phyloP scores from a whole-genome alignment of 2,797 vertebrate genomes.

The Tangara arthus region DNA sequence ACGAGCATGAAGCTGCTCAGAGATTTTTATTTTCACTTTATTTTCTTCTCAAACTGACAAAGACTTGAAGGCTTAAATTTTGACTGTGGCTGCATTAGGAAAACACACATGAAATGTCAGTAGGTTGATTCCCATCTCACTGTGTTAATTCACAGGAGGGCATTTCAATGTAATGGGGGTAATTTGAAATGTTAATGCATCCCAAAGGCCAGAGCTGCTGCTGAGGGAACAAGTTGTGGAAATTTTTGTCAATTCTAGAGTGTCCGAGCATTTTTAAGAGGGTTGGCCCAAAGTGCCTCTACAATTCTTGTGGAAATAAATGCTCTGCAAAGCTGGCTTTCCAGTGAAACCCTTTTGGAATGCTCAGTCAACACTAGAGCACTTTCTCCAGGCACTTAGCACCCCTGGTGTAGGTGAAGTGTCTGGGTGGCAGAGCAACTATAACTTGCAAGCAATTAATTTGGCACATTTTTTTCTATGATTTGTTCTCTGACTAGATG shows the following conservation, averaged over 20 bases:
- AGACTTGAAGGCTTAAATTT: not conserved
- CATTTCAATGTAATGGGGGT: not conserved
- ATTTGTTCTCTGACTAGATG: not conserved
- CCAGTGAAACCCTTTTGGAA: not conserved
- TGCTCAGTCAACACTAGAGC: not conserved
- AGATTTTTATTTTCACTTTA: not conserved
- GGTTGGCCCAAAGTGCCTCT: not conserved
- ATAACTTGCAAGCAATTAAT: not conserved
- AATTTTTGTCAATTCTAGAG: not conserved
- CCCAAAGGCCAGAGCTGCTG: not conserved
- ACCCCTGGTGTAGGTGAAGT: not conserved
- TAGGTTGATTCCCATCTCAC: not conserved
- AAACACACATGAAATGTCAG: not conserved
- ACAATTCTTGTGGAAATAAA: not conserved
- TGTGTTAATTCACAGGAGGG: not conserved
- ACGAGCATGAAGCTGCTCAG: not conserved
- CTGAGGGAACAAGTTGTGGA: not conserved
- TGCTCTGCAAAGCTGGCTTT: not conserved
- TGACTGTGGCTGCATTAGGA: fast-evolving
- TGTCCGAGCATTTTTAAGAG: not conserved
- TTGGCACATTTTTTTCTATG: not conserved
- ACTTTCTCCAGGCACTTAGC: not conserved
- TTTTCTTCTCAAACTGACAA: not conserved
- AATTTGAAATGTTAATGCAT: not conserved
- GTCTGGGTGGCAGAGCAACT: not conserved